Percentiles rank a stretch among this genome's conserved stretches.
Conservation (phyloP, 2,113 vertebrate genomes). For the Machaerirhynchus nigripectus region DNA sequence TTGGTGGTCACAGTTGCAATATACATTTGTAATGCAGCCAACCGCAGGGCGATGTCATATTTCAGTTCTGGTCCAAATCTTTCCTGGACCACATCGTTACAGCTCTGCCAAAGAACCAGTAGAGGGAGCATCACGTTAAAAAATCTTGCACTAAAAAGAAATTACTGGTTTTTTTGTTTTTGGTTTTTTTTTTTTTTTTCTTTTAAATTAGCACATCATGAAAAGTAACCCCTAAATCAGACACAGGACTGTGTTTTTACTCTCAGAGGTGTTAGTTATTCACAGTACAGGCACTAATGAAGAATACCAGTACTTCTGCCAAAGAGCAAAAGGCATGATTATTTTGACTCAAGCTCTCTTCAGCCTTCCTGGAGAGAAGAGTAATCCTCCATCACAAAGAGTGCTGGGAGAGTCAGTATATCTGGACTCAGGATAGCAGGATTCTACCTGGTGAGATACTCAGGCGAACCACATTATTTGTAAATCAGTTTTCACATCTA, state of each 20-base stretch:
- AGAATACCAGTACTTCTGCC: background rate
- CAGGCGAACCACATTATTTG: background rate
- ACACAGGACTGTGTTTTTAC: background rate
- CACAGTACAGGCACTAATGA: background rate
- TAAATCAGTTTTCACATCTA: background rate
- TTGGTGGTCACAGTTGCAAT: slow-evolving; percentile 95
- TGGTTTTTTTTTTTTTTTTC: background rate
- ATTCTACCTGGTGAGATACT: background rate
- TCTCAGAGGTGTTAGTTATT: background rate
- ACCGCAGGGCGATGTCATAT: slow-evolving; percentile 90
- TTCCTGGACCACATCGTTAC: slow-evolving; percentile 96
- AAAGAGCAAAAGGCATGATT: background rate
- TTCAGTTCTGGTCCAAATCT: slow-evolving; percentile 96
- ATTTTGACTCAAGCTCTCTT: background rate
- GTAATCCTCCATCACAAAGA: background rate
- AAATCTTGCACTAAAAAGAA: background rate
- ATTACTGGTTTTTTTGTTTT: background rate
- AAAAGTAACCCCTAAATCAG: background rate
- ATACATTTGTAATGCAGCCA: slow-evolving; percentile 97
- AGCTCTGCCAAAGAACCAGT: slow-evolving; percentile 85
- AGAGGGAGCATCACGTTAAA: slow-evolving; percentile 72
- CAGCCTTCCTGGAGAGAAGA: background rate
- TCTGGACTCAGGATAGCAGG: background rate
- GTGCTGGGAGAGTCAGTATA: background rate
- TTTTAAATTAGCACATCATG: background rate